phyloP scores from a whole-genome alignment of 1,140 invertebrate genomes.

The Oryzaephilus surinamensis region DNA sequence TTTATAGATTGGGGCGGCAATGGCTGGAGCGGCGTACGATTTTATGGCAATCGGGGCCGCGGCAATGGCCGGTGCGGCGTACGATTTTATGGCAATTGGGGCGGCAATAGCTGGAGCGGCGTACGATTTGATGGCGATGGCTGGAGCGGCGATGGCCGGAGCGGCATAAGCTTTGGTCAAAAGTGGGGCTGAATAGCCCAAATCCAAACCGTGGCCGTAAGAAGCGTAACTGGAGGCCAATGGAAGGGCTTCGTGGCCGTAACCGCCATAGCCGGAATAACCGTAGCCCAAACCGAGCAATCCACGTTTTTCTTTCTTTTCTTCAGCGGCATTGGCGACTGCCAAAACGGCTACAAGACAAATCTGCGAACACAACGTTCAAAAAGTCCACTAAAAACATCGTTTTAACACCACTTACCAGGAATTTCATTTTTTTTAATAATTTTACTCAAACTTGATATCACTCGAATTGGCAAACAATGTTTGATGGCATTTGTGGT shows the following conservation, averaged over 20 bases:
- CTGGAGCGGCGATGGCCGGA: constrained; percentile 10
- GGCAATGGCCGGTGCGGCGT: constrained; percentile 4
- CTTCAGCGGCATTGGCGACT: constrained; percentile 12
- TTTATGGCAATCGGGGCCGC: constrained; percentile 3
- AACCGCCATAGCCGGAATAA: constrained; percentile 5
- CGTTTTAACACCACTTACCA: background rate
- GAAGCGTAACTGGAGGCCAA: constrained; percentile 5
- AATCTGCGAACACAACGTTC: constrained; percentile 7
- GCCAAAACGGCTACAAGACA: constrained; percentile 13
- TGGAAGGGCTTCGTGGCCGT: constrained; percentile 7
- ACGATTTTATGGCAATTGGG: constrained; percentile 5
- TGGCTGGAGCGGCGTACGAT: background rate
- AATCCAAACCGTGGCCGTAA: constrained; percentile 6
- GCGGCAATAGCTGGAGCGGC: constrained; percentile 4
- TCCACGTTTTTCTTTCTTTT: constrained; percentile 19
- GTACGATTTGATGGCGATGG: constrained; percentile 7
- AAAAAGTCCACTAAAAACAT: background rate
- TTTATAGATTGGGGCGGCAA: constrained; percentile 8
- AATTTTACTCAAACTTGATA: constrained; percentile 5
- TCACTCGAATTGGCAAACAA: too few species aligned
- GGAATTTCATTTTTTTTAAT: too few species aligned
- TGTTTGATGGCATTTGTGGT: too few species aligned
- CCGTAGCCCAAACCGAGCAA: constrained; percentile 15
- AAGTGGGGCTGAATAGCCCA: constrained; percentile 10
- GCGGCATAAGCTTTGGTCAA: constrained; percentile 11